These are phyloP conservation scores for Eunapius fragilis DNA, from an alignment of 37 sponge, comb jelly and placozoan species.

Conservation along the genomic window DNA sequence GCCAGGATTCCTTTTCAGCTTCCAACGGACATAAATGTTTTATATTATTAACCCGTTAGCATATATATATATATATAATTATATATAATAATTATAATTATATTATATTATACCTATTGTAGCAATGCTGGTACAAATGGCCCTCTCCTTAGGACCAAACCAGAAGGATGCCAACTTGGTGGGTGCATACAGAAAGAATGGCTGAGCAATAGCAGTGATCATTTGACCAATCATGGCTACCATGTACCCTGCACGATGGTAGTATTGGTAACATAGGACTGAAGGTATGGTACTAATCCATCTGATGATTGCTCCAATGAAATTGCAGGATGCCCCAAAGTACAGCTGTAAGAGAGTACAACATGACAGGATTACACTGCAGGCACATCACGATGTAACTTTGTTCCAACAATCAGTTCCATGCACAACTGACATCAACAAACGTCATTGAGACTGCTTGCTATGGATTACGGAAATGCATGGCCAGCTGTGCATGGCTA, in stretches of 20 bases:
- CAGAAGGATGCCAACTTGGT: slow-evolving; percentile 85
- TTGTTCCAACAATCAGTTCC: too few species aligned
- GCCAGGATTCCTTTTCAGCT: too few species aligned
- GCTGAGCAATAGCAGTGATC: slow-evolving; percentile 80
- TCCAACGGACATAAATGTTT: too few species aligned
- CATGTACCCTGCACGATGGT: slow-evolving; percentile 8
- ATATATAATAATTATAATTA: too few species aligned
- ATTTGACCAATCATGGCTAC: slow-evolving; percentile 78
- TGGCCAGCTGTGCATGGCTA: too few species aligned
- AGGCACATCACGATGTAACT: too few species aligned
- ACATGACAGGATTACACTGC: background rate
- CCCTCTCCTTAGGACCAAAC: slow-evolving; percentile 87
- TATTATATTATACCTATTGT: slow-evolving; percentile 76
- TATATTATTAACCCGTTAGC: too few species aligned
- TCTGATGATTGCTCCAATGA: slow-evolving; percentile 58
- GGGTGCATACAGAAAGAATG: slow-evolving; percentile 78
- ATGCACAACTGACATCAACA: too few species aligned
- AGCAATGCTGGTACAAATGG: slow-evolving; percentile 44
- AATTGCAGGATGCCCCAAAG: slow-evolving; percentile 66
- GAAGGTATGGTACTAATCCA: slow-evolving; percentile 50
- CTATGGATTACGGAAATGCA: too few species aligned
- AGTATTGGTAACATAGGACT: slow-evolving; percentile 28
- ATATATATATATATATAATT: too few species aligned
- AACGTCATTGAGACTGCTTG: too few species aligned
- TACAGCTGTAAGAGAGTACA: slow-evolving; percentile 18